Percentiles rank a stretch among this genome's conserved stretches.
Conservation (phyloP, 2,113 vertebrate species). For the Serilophus lunatus region DNA sequence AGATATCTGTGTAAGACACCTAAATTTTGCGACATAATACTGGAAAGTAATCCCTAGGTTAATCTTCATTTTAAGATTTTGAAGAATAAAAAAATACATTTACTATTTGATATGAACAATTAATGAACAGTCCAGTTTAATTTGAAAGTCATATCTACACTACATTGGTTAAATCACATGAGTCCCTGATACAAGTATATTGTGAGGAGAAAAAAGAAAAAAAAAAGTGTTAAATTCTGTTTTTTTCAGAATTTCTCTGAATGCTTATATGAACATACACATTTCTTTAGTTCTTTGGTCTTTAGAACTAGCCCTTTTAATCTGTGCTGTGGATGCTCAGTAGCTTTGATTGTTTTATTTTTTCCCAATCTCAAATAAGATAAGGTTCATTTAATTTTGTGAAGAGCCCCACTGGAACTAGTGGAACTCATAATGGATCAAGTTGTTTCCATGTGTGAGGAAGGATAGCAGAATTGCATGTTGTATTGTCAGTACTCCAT, state of each 20-base stretch:
- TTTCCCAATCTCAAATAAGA: not conserved
- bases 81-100: not conserved
- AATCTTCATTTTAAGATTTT: not conserved
- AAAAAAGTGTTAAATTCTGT: not conserved
- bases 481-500: not conserved
- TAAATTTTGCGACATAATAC: not conserved
- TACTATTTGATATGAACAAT: not conserved
- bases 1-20: not conserved
- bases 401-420: not conserved
- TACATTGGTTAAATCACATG: not conserved
- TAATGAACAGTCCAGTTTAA: not conserved
- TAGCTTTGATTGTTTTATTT: not conserved
- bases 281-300: not conserved
- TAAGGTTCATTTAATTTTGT: not conserved
- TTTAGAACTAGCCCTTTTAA: not conserved
- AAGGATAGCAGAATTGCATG: not conserved
- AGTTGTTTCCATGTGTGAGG: not conserved
- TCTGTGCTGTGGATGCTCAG: not conserved
- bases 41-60: not conserved
- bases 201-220: fast-evolving
- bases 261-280: fast-evolving
- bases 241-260: not conserved
- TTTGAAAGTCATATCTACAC: not conserved
- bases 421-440: not conserved
- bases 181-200: not conserved